Base-by-base conservation (phyloP, 2,797 vertebrate genomes). In the Tamandua tetradactyla region DNA sequence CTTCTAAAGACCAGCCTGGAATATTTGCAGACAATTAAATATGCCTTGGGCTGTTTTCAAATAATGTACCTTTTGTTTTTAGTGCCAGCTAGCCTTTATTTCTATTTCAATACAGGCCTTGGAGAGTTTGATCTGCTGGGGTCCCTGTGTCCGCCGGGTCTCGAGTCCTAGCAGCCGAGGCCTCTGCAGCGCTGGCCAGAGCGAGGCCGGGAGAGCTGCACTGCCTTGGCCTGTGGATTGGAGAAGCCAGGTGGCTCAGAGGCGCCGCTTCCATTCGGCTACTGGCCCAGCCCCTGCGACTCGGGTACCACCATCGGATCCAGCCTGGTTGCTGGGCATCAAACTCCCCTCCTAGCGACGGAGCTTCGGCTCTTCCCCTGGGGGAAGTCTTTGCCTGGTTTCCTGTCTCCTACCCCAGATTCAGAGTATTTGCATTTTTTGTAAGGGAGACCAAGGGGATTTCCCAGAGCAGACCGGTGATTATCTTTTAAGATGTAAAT, bases 301-400 rank as follows among this genome's bases (percentile, higher is more conserved):
- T 17, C 3, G 0, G 49, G 40, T 4, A 8, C 25, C 40, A 2
- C n/a, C 0, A 7, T 4, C 0, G 18, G 30, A 6, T 42, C n/a
- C 1, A 20, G n/a, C 23, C 40, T 44, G 14, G 35, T 5, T 15
- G 22, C 75, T 61, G n/a, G 8, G 6, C 13, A 11, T 22, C 10
- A 4, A 14, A n/a, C n/a, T n/a, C n/a, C n/a, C n/a, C n/a, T 13
- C 44, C 86, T 42, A 49, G 49, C 37, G 44, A 0, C 14, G 55
- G 47, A 89, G 20, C 27, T 1, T 0, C 2, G 59, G 14, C 32
- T 37, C 40, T n/a, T 35, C 40, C 59, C 5, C 17, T 6, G 17
- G 3, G 0, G 4, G 72, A 47, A 14, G 6, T 23, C 30, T 91
- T 62, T 18, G 80, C 59, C 76, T 15, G 35, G 14, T 22, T 47